Base-by-base conservation (phyloP, 2,113 vertebrate species). In the Indri indri region DNA sequence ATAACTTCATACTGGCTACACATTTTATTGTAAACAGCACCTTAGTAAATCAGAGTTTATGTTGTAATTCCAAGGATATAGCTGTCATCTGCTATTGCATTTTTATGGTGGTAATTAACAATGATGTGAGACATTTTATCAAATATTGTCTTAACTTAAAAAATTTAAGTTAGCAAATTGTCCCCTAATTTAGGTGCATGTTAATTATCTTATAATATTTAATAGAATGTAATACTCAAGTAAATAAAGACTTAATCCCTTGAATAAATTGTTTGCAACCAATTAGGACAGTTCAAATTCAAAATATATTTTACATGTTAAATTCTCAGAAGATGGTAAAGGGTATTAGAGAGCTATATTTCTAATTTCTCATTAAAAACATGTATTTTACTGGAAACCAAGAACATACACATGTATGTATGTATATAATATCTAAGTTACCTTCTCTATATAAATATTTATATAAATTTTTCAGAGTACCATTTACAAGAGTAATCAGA, bases 341-440 rank as follows among this genome's bases (percentile, higher is more conserved):
- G 17, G 18, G 2, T 74, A 71, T 54, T 77, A 71, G 32, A 80
- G 32, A 97, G 14, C 5, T 6, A 61, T 1, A 40, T 37, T 70
- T 97, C n/a, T 37, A 61, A 87, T 45, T 87, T 92, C 22, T 25
- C 50, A 18, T 92, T 87, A 47, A 90, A 95, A 63, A 70, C 30
- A 52, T 66, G 22, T 3, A 37, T 20, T 57, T n/a, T 52, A 57
- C 34, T 12, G 70, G 79, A 73, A 89, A 68, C 2, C 52, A 66
- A 84, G 66, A 73, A 0, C 22, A 71, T 6, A 91, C 22, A 45
- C 30, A 32, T 71, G 30, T 37, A 23, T n/a, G 5, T 70, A 17
- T n/a, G 34, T 70, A 82, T 7, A 23, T 34, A 63, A 74, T 37
- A 84, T 27, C 3, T 17, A 17, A 10, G 5, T n/a, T 17, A 45